These are phyloP conservation scores for Antrozous pallidus DNA, from an alignment of 2,797 vertebrate genomes.

Conservation along the genomic window DNA sequence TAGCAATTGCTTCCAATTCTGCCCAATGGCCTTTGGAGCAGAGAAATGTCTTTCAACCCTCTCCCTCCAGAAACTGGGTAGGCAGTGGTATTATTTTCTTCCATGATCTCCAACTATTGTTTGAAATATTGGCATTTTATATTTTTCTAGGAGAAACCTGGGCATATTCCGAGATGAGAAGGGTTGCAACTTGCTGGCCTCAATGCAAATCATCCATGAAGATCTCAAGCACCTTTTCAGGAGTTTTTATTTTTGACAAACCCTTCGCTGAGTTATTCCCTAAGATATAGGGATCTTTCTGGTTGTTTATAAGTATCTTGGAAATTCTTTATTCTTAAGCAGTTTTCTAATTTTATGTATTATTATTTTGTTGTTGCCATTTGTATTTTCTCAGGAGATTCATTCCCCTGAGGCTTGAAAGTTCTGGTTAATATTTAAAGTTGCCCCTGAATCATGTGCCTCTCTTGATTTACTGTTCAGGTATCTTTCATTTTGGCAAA, in stretches of 20 bases:
- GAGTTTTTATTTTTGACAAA: conserved; percentile 10
- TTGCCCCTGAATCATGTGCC: not conserved
- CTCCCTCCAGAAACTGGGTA: not conserved
- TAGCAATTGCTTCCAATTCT: not conserved
- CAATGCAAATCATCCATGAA: not conserved
- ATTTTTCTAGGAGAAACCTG: not conserved
- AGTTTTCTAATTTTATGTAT: conserved; percentile 30
- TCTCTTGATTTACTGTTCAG: conserved; percentile 9
- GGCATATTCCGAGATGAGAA: not conserved
- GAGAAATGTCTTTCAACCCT: not conserved
- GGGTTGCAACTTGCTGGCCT: not conserved
- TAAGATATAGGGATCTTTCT: not conserved
- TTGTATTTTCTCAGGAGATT: not conserved
- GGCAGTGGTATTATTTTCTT: not conserved
- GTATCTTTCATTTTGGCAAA: conserved; percentile 65
- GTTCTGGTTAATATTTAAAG: not conserved
- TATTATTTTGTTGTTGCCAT: not conserved
- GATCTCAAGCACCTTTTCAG: not conserved
- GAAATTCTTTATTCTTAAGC: not conserved
- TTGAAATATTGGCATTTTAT: not conserved
- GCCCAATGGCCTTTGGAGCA: not conserved
- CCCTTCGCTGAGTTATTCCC: not conserved
- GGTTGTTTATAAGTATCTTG: not conserved
- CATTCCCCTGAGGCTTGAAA: not conserved
- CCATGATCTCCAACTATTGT: not conserved